Conservation (phyloP, 2,888 invertebrate genomes). For the Amphipyra tragopoginis region DNA sequence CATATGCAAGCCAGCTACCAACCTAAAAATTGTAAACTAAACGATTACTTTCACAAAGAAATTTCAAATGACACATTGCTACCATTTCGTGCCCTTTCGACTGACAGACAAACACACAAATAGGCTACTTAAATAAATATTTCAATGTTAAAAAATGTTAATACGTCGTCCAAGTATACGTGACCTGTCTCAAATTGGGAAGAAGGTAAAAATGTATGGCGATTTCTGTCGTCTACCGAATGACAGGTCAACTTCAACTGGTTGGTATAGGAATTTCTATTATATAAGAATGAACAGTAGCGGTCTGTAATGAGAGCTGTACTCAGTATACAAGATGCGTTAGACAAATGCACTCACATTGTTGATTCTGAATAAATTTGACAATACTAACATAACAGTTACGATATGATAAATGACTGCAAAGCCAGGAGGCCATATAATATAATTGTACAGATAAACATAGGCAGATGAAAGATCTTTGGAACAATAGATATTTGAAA, state of each 20-base stretch:
- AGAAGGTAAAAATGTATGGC: constrained; percentile 22
- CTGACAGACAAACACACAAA: constrained; percentile 74
- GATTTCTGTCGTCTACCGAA: constrained; percentile 16
- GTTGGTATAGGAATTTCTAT: constrained; percentile 52
- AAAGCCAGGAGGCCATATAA: constrained; percentile 3
- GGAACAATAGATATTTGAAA: not conserved
- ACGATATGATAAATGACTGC: constrained; percentile 15
- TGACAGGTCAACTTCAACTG: constrained; percentile 36
- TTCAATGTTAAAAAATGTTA: constrained; percentile 77
- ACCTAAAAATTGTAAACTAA: constrained; percentile 47
- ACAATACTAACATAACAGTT: constrained; percentile 35
- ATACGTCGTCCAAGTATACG: constrained; percentile 52
- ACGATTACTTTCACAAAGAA: constrained; percentile 62
- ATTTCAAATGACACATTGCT: constrained; percentile 67
- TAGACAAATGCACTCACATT: constrained; percentile 47
- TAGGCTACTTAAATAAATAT: constrained; percentile 82
- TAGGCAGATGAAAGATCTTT: too few relatives aligned
- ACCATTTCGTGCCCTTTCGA: constrained; percentile 73
- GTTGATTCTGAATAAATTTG: constrained; percentile 57
- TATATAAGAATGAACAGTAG: constrained; percentile 58
- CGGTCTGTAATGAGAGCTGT: constrained; percentile 53
- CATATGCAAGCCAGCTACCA: constrained; percentile 43
- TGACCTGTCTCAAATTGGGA: constrained; percentile 47
- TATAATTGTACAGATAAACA: not conserved
- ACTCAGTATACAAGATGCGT: constrained; percentile 51